Conservation (phyloP, 2,888 invertebrate genomes). For the Troilus luridus region DNA sequence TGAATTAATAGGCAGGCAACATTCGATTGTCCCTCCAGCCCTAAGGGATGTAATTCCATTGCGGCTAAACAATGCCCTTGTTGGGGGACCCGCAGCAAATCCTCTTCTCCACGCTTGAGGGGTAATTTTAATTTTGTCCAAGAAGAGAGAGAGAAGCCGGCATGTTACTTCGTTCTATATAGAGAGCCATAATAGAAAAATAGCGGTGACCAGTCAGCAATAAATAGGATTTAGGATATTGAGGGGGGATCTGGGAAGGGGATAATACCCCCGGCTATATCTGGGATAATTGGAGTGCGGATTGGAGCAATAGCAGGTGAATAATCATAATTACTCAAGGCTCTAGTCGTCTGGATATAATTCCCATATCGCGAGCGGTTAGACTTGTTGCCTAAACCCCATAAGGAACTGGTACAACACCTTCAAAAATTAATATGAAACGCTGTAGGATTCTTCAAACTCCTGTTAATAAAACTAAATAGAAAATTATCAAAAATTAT, state of each 20-base stretch:
- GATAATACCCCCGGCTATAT: slow-evolving; percentile 51
- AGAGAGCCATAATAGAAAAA: slow-evolving; percentile 59
- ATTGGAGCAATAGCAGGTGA: background rate
- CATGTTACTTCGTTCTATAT: slow-evolving; percentile 47
- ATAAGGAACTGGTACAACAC: background rate
- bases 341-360: slow-evolving; percentile 43
- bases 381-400: background rate
- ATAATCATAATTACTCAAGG: slow-evolving; percentile 47
- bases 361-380: background rate
- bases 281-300: slow-evolving; percentile 56
- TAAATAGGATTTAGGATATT: slow-evolving; percentile 62
- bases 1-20: background rate
- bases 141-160: slow-evolving; percentile 44
- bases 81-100: slow-evolving; percentile 27
- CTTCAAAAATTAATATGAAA: background rate
- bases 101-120: slow-evolving; percentile 60
- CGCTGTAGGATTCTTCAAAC: background rate
- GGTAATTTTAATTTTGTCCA: slow-evolving; percentile 60
- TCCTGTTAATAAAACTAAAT: too few species aligned
- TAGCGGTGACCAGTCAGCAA: slow-evolving; percentile 61
- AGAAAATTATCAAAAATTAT: too few species aligned
- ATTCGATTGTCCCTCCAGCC: background rate
- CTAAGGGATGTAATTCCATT: slow-evolving; percentile 44
- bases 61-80: slow-evolving; percentile 52
- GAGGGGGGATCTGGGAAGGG: slow-evolving; percentile 48